These are phyloP conservation scores for Erynnis tages DNA, from an alignment of 2,888 invertebrate genomes.

Conservation along the genomic window DNA sequence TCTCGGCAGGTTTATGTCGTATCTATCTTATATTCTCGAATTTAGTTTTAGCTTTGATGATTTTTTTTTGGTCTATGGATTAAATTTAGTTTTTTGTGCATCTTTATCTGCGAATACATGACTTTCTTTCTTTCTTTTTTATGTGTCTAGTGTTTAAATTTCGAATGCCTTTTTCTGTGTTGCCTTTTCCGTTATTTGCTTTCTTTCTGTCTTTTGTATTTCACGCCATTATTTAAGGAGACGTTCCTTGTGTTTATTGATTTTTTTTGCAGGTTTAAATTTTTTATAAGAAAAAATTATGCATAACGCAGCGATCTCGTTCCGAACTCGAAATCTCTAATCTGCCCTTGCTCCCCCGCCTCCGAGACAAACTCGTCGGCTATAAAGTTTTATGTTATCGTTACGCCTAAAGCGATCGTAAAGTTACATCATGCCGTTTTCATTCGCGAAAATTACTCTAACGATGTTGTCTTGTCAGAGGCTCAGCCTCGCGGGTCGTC, in stretches of 20 bases:
- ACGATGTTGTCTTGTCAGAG: slow-evolving; percentile 25
- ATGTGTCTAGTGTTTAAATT: too few relatives aligned
- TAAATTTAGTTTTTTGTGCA: too few relatives aligned
- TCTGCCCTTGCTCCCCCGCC: slow-evolving; percentile 27
- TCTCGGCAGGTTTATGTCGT: too few relatives aligned
- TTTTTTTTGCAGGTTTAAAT: neutral
- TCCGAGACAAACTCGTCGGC: slow-evolving; percentile 25
- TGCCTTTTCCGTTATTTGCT: too few relatives aligned
- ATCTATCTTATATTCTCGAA: too few relatives aligned
- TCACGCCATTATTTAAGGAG: too few relatives aligned
- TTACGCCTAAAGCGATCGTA: slow-evolving; percentile 28
- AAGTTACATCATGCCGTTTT: slow-evolving; percentile 28
- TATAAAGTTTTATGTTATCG: slow-evolving; percentile 28
- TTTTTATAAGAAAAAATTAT: neutral
- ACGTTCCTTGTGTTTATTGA: neutral
- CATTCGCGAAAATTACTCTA: slow-evolving; percentile 28
- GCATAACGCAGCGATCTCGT: slow-evolving; percentile 11
- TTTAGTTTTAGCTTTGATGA: too few relatives aligned
- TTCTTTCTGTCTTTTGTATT: too few relatives aligned
- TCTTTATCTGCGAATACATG: too few relatives aligned
- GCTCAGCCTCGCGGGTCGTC: slow-evolving; percentile 19
- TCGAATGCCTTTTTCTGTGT: too few relatives aligned
- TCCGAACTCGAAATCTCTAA: slow-evolving; percentile 21
- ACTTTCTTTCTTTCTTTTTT: too few relatives aligned
- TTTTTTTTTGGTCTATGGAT: too few relatives aligned